Evolutionary conservation across 2,888 invertebrate species (phyloP).

Genomic region (Parnassius apollo): DNA sequence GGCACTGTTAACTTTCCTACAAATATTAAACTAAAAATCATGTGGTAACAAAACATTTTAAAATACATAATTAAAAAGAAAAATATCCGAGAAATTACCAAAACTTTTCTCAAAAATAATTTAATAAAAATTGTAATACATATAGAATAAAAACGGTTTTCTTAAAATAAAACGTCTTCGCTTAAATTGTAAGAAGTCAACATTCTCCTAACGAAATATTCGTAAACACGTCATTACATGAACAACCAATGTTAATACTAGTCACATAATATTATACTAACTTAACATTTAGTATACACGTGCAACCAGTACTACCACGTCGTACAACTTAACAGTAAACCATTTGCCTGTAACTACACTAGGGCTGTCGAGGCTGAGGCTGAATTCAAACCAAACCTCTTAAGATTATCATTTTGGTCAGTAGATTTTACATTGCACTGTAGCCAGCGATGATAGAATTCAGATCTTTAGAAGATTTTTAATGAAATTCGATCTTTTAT

Average conservation of each 20-base stretch:
- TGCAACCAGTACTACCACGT: constrained; percentile 3
- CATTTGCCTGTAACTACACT: constrained; percentile 1
- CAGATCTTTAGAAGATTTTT: constrained; percentile 28
- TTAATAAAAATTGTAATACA: too few relatives aligned
- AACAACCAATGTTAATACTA: background rate
- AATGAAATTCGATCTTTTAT: constrained; percentile 39
- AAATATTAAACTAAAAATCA: constrained; percentile 6
- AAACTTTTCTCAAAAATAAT: too few relatives aligned
- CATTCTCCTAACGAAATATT: background rate
- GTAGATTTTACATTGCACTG: background rate
- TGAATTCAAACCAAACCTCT: background rate
- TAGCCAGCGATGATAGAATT: constrained; percentile 7
- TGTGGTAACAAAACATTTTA: constrained; percentile 3
- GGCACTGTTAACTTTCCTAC: constrained; percentile 3
- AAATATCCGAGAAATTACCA: too few relatives aligned
- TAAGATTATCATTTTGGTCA: background rate
- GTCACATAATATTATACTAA: constrained; percentile 16
- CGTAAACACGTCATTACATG: constrained; percentile 3
- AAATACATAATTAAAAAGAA: too few relatives aligned
- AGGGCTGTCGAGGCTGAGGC: background rate
- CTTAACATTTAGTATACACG: constrained; percentile 1
- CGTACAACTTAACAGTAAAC: constrained; percentile 8
- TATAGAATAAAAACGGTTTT: too few relatives aligned
- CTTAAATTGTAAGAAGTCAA: too few relatives aligned
- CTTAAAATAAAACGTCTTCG: too few relatives aligned